Evolutionary conservation across 1,140 invertebrate genomes (phyloP).

Genomic region (Ctenoplectra terminalis): DNA sequence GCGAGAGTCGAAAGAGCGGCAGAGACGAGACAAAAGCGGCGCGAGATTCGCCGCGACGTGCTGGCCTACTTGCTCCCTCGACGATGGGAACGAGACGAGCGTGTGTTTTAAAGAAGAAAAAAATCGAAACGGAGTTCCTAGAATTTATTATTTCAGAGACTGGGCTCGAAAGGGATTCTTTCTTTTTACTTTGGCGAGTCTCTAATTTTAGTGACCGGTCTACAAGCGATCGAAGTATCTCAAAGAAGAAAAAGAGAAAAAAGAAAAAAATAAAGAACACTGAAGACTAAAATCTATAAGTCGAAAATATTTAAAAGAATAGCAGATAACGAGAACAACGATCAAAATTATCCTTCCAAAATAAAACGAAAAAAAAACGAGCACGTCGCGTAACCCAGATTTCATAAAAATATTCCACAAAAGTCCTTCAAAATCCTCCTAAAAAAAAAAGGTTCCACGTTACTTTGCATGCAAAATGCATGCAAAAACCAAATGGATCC

Average conservation of each 20-base stretch:
- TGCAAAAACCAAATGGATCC: background rate
- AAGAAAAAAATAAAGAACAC: too few relatives aligned
- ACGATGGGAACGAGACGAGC: background rate
- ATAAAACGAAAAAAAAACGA: too few relatives aligned
- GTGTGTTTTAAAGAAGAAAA: background rate
- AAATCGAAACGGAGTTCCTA: background rate
- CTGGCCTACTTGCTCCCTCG: conserved; percentile 32
- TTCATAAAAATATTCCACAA: background rate
- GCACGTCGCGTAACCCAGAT: background rate
- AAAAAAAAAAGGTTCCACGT: background rate
- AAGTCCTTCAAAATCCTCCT: background rate
- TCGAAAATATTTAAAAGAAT: too few relatives aligned
- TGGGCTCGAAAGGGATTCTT: too few relatives aligned
- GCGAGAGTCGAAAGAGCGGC: conserved; percentile 6
- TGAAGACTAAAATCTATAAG: too few relatives aligned
- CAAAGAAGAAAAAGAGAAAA: too few relatives aligned
- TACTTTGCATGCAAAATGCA: background rate
- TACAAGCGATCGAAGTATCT: too few relatives aligned
- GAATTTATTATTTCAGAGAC: background rate
- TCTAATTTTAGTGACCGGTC: too few relatives aligned
- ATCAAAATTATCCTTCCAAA: too few relatives aligned
- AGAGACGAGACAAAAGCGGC: conserved; percentile 10
- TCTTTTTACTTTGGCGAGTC: too few relatives aligned
- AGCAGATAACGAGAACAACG: too few relatives aligned
- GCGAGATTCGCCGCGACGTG: conserved; percentile 5